Evolutionary conservation across 2,888 invertebrate genomes (phyloP).

Genomic region (Troglohyphantes excavatus): DNA sequence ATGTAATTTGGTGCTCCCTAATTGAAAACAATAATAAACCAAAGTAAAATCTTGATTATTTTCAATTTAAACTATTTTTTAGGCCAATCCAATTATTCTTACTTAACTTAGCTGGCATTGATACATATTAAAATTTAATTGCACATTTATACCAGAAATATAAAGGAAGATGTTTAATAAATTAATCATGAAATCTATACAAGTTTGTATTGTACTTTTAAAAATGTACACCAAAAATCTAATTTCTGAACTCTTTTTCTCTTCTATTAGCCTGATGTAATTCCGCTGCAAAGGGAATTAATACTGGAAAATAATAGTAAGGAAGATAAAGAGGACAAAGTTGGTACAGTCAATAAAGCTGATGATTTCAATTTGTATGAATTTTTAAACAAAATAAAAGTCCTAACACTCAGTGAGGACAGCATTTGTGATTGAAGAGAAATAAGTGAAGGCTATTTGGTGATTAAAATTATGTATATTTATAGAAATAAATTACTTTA

Average conservation of each 20-base stretch:
- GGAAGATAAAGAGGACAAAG: background rate
- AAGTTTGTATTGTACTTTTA: background rate
- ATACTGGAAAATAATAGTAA: background rate
- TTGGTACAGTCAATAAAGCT: background rate
- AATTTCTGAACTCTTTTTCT: background rate
- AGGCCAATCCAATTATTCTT: no score
- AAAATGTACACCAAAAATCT: background rate
- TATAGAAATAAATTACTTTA: no score
- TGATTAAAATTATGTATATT: no score
- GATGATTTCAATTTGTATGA: slow-evolving; percentile 54
- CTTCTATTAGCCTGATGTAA: slow-evolving; percentile 2
- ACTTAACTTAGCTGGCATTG: no score
- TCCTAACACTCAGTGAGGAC: background rate
- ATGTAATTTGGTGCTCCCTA: no score
- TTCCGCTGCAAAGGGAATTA: background rate
- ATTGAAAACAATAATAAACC: no score
- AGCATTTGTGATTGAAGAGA: background rate
- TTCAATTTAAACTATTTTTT: no score
- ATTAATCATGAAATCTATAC: no score
- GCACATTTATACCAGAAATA: no score
- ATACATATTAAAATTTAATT: no score
- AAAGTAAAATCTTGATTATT: no score
- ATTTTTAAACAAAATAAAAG: slow-evolving; percentile 54
- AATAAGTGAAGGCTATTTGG: background rate
- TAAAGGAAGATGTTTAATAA: no score